Conservation (phyloP, 2,797 vertebrate genomes). For the Morus bassanus region DNA sequence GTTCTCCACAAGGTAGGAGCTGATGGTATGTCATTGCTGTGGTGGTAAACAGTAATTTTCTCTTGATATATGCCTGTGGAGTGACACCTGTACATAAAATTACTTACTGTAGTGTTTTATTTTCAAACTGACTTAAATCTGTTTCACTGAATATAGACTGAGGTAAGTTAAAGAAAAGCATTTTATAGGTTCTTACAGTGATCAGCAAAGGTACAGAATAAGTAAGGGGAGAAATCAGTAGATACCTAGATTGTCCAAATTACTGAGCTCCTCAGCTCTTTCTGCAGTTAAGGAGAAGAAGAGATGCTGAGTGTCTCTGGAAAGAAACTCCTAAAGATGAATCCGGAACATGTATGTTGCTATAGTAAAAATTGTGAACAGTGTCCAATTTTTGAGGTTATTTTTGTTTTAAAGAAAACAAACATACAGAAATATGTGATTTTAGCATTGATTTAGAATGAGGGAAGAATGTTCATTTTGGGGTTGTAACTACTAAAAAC, state of each 20-base stretch:
- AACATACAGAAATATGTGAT: background rate
- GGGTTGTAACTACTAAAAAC: background rate
- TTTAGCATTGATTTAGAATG: background rate
- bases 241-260: background rate
- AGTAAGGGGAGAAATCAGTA: background rate
- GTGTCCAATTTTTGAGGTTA: background rate
- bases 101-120: background rate
- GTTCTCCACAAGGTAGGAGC: background rate
- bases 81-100: background rate
- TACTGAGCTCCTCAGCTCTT: background rate
- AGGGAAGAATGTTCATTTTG: background rate
- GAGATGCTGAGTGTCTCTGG: background rate
- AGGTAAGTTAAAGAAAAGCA: background rate
- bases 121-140: background rate
- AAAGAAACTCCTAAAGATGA: background rate
- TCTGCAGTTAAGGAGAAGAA: background rate
- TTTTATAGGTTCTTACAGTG: background rate
- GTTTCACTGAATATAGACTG: background rate
- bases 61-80: background rate
- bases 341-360: background rate
- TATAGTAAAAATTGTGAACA: background rate
- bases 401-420: conserved; percentile 23
- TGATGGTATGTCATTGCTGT: background rate
- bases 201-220: background rate
- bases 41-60: background rate